Conservation (phyloP, 35 echinoderm and acorn worm species). For the Eucidaris tribuloides region DNA sequence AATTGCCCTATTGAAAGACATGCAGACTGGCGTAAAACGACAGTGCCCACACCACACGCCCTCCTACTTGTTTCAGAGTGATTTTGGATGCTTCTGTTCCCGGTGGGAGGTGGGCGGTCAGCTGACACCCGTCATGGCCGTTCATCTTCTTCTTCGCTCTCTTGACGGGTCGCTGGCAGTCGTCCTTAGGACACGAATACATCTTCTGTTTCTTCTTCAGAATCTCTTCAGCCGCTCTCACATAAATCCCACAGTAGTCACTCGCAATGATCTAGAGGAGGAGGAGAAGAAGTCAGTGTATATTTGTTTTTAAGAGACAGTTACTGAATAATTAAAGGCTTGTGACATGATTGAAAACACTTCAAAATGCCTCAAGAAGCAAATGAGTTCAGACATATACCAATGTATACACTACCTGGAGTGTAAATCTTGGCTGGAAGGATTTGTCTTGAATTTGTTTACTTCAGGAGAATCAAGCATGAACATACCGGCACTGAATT, state of each 20-base stretch:
- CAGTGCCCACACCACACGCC: neutral
- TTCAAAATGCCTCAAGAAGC: too few relatives aligned
- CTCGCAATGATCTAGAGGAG: slow-evolving; percentile 53
- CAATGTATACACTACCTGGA: too few relatives aligned
- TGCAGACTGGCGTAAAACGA: neutral
- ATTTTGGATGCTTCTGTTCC: slow-evolving; percentile 24
- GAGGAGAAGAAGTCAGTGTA: neutral
- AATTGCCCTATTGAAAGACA: neutral
- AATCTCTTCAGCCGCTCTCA: slow-evolving; percentile 43
- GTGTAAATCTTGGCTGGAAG: too few relatives aligned
- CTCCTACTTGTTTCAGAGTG: slow-evolving; percentile 45
- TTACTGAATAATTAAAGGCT: neutral
- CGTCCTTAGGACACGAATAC: neutral
- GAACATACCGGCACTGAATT: too few relatives aligned
- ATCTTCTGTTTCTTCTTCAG: slow-evolving; percentile 17
- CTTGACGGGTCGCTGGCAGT: neutral
- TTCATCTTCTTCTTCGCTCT: neutral
- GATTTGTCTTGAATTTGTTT: too few relatives aligned
- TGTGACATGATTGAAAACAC: too few relatives aligned
- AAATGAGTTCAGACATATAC: too few relatives aligned
- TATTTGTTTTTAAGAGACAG: neutral
- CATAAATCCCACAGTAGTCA: slow-evolving; percentile 43
- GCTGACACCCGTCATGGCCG: neutral
- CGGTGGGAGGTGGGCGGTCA: neutral
- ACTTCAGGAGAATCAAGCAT: too few relatives aligned